Base-by-base conservation (phyloP, 2,888 invertebrate species). In the Caenorhabditis becei region DNA sequence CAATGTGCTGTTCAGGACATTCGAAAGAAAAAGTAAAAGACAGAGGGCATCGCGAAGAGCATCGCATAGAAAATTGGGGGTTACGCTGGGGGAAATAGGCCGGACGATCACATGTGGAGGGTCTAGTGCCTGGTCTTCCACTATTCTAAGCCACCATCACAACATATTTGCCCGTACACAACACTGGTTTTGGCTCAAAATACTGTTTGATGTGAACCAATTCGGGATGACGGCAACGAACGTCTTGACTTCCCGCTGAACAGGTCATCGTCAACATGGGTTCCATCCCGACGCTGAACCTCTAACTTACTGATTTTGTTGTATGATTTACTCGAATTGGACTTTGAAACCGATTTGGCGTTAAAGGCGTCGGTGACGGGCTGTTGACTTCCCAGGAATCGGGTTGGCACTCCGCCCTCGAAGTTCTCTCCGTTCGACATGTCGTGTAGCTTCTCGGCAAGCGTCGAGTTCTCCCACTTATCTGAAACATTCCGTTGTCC, bases 211-310 rank as follows among this genome's bases (percentile, higher is more conserved):
- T 71, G 53, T 79, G 78, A 37, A 79, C 78, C 78, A 71, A 53
- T 41, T 79, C 78, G 11, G 78, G 78, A 41, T 79, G 78, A 32
- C 66, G 78, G 62, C 63, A 74, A 49, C 79, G 72, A 37, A 80
- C 79, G 74, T 80, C 79, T 63, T 80, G 79, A 28, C 79, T 80
- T 37, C 63, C 79, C 62, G 69, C 79, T 80, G 61, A 80, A 80
- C 71, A 63, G 47, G 54, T 58, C 14, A 47, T 54, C 32, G 59
- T 47, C 4, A 59, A 26, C 69, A 35, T 26, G 51, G 4, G 3
- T 26, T 28, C 54, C 26, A 16, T 54, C 26, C 5, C 28, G 1
- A 16, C 16, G n/a, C 28, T 28, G 24, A 14, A 24, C 35, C 18
- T 8, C 0, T 0, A 56, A 74, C 74, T 74, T 44, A 74, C 74